Conservation (phyloP, 2,113 vertebrate species). For the Xyliphius kryptos region DNA sequence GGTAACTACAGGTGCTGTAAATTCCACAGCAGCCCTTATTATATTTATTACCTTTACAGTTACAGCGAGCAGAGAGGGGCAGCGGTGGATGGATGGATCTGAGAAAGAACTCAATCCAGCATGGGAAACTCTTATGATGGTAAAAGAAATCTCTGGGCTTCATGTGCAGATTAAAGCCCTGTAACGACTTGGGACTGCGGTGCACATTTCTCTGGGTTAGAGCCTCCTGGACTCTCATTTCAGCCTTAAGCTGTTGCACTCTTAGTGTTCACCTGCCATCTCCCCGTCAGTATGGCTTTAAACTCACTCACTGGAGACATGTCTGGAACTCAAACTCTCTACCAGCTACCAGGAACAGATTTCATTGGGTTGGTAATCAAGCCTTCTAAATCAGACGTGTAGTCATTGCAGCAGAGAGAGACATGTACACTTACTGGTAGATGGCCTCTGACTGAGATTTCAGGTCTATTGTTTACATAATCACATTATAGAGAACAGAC, state of each 20-base stretch:
- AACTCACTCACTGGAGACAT: too few species aligned
- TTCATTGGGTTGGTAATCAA: not conserved
- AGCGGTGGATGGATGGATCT: slow-evolving; percentile 17
- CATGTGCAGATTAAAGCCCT: slow-evolving; percentile 32
- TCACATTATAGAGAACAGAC: too few species aligned
- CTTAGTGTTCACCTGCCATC: not conserved
- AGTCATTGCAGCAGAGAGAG: not conserved
- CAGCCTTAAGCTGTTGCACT: not conserved
- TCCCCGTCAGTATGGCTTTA: not conserved
- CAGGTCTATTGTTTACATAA: too few species aligned
- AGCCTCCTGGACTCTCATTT: not conserved
- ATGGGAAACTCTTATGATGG: slow-evolving; percentile 53
- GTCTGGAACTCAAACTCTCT: not conserved
- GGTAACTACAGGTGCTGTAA: slow-evolving; percentile 69
- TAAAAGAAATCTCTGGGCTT: slow-evolving; percentile 52
- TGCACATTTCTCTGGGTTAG: slow-evolving; percentile 36
- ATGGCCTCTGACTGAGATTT: too few species aligned
- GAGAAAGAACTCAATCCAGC: slow-evolving; percentile 15
- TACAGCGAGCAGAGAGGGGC: slow-evolving; percentile 44
- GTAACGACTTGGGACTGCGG: slow-evolving; percentile 41
- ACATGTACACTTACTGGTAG: too few species aligned
- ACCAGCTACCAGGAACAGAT: too few species aligned
- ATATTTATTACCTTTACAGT: slow-evolving; percentile 65
- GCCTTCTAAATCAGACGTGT: not conserved
- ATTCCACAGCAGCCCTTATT: slow-evolving; percentile 56